Conservation (phyloP, 1,140 invertebrate species). For the Pentalonia nigronervosa region DNA sequence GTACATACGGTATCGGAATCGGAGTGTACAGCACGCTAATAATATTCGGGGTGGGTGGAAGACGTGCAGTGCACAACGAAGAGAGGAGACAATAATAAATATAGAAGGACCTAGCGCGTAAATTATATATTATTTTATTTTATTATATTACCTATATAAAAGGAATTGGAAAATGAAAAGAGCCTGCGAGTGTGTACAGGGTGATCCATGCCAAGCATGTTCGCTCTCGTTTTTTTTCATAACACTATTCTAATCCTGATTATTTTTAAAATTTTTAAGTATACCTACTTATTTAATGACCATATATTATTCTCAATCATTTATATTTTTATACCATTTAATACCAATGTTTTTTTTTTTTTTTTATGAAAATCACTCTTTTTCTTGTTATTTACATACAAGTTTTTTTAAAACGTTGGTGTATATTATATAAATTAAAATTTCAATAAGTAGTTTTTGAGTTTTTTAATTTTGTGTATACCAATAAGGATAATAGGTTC, state of each 20-base stretch:
- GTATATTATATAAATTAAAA: background rate
- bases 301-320: background rate
- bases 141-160: background rate
- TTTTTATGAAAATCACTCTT: background rate
- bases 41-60: background rate
- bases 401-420: background rate
- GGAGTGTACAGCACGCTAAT: background rate
- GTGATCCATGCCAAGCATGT: background rate
- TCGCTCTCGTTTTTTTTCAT: background rate
- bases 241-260: background rate
- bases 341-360: background rate
- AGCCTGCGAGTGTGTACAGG: too few relatives aligned
- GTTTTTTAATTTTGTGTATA: background rate
- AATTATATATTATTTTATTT: background rate
- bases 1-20: background rate
- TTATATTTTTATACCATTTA: background rate
- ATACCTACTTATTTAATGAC: too few relatives aligned
- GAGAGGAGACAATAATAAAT: background rate
- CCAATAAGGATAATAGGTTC: background rate
- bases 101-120: background rate
- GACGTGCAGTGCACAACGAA: background rate
- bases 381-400: background rate
- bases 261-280: too few relatives aligned
- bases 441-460: background rate
- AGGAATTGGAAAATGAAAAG: background rate